Percentiles rank a stretch among this genome's conserved stretches.
These are phyloP conservation scores for Gambusia yucatana DNA, from an alignment of 2,797 vertebrate genomes.

Conservation along the genomic window DNA sequence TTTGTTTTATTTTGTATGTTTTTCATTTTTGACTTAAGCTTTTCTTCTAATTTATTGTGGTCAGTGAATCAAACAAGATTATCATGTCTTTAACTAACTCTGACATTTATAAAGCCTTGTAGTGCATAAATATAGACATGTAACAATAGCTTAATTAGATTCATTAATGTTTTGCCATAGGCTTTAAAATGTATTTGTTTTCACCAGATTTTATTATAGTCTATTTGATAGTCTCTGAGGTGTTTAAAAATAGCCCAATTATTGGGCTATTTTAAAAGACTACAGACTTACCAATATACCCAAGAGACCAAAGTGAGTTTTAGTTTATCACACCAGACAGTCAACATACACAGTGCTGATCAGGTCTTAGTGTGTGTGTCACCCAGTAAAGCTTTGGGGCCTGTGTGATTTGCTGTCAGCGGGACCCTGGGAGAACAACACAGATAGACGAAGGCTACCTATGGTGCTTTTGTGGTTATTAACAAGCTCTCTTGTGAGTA, in stretches of 20 bases:
- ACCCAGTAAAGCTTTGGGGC: constrained; percentile 8
- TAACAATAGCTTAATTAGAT: background rate
- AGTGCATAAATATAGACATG: background rate
- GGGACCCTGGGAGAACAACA: constrained; percentile 6
- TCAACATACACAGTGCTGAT: constrained; percentile 1
- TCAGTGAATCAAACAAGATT: background rate
- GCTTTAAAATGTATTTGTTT: background rate
- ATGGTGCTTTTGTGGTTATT: constrained; percentile 21
- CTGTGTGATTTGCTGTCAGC: constrained; percentile 7
- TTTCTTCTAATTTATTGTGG: background rate
- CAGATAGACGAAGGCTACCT: constrained; percentile 12
- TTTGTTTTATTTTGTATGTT: background rate
- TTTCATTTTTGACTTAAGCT: background rate
- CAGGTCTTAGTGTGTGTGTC: constrained; percentile 16
- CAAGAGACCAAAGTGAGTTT: constrained; percentile 3
- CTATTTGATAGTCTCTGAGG: background rate
- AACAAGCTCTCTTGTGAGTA: constrained; percentile 4
- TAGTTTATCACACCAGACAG: background rate
- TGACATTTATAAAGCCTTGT: background rate
- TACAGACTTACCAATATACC: background rate
- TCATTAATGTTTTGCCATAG: background rate
- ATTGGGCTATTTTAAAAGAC: background rate
- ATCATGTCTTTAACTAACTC: background rate
- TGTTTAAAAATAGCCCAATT: background rate
- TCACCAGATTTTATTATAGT: constrained; percentile 1